Conservation (phyloP, 1,140 invertebrate genomes). For the Sycobia sp. region DNA sequence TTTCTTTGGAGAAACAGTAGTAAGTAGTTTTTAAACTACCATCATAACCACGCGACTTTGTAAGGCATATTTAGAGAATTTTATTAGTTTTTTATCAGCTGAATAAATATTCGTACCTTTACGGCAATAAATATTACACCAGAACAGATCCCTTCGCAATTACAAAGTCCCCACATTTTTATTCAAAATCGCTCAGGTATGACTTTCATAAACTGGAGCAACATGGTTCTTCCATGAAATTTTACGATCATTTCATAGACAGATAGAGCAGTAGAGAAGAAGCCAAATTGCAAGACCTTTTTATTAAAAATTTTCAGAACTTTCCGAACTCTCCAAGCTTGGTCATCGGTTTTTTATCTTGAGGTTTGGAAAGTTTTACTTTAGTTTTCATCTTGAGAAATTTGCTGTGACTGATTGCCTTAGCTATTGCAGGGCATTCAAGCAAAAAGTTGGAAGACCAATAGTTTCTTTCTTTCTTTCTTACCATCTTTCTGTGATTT, state of each 20-base stretch:
- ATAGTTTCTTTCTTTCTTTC: too few species aligned
- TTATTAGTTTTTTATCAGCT: conserved; percentile 1
- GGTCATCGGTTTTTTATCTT: conserved; percentile 20
- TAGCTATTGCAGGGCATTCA: too few species aligned
- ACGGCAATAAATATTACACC: conserved; percentile 17
- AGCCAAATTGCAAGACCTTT: conserved; percentile 10
- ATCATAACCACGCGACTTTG: conserved; percentile 16
- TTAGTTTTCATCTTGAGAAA: not conserved
- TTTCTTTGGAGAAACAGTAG: conserved; percentile 5
- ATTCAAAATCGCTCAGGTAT: conserved; percentile 8
- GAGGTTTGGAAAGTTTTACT: conserved; percentile 25
- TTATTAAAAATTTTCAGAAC: conserved; percentile 33
- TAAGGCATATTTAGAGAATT: conserved; percentile 9
- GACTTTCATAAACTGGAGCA: conserved; percentile 18
- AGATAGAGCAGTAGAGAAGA: too few species aligned
- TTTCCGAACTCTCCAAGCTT: conserved; percentile 32
- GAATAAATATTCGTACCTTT: conserved; percentile 26
- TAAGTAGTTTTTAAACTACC: conserved; percentile 10
- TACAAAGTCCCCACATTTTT: conserved; percentile 30
- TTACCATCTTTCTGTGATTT: too few species aligned
- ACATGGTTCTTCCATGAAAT: conserved; percentile 33
- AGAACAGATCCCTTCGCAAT: conserved; percentile 1
- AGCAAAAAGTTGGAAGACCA: too few species aligned
- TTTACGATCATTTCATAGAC: conserved; percentile 35
- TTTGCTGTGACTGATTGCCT: too few species aligned